These are phyloP conservation scores for Ptychobarbus kaznakovi DNA, from an alignment of 2,797 vertebrate species.

Conservation along the genomic window DNA sequence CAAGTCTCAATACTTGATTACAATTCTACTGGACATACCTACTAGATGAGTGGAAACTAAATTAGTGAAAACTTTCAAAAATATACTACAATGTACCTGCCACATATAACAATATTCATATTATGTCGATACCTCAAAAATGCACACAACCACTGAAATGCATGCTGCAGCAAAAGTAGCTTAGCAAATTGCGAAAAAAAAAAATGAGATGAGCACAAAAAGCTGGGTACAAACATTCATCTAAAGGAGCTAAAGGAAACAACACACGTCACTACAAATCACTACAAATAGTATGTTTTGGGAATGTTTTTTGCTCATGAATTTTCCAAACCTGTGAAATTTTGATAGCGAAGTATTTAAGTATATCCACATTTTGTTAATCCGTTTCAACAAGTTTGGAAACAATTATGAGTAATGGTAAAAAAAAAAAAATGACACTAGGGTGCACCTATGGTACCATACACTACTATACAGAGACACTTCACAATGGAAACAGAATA, in stretches of 20 bases:
- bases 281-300: conserved; percentile 3
- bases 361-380: not conserved
- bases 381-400: conserved; percentile 45
- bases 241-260: not conserved
- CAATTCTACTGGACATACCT: not conserved
- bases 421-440: conserved; percentile 60
- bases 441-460: not conserved
- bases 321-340: conserved; percentile 44
- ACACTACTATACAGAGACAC: conserved; percentile 34
- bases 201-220: not conserved
- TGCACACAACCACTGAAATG: conserved; percentile 49
- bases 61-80: conserved; percentile 1
- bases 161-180: not conserved
- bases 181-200: not conserved
- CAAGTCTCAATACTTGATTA: conserved; percentile 1
- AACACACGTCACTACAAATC: conserved; percentile 13
- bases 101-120: not conserved
- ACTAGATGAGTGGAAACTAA: not conserved
- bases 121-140: conserved; percentile 11
- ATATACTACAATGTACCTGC: not conserved
- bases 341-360: not conserved
- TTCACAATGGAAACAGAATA: conserved; percentile 78
- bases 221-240: not conserved
- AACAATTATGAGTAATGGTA: conserved; percentile 45
- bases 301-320: conserved; percentile 28